These are phyloP conservation scores for Gymnodraco acuticeps DNA, from an alignment of 2,797 vertebrate species.

Conservation along the genomic window DNA sequence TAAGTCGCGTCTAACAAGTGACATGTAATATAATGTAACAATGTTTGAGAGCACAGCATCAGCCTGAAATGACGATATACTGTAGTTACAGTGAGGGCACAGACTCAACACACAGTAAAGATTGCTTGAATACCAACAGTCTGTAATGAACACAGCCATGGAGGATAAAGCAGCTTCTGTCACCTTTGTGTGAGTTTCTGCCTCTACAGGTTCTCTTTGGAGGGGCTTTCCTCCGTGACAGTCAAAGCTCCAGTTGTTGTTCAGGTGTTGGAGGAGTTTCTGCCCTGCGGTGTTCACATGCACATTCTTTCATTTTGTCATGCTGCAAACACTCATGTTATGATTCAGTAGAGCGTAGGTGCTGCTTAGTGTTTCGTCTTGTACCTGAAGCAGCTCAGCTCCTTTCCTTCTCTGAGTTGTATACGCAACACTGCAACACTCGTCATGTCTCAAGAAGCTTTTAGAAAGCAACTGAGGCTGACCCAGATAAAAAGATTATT, in stretches of 20 bases:
- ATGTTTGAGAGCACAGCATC: background rate
- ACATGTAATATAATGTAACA: too few relatives aligned
- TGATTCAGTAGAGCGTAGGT: conserved; percentile 8
- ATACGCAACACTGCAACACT: background rate
- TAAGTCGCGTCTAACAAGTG: too few relatives aligned
- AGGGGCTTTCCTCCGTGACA: conserved; percentile 12
- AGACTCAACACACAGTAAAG: background rate
- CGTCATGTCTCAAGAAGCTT: conserved; percentile 35
- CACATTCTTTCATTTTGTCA: conserved; percentile 34
- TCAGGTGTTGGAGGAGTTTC: conserved; percentile 22
- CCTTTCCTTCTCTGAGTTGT: conserved; percentile 1
- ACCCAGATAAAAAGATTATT: conserved; percentile 52
- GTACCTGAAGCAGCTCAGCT: conserved; percentile 23
- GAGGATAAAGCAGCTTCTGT: conserved; percentile 2
- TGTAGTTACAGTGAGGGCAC: background rate
- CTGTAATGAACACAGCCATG: background rate
- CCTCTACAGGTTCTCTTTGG: background rate
- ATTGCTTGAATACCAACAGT: background rate
- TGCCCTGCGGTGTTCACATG: conserved; percentile 29
- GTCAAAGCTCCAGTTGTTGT: background rate
- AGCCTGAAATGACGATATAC: background rate
- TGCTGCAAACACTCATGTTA: conserved; percentile 41
- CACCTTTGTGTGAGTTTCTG: conserved; percentile 6
- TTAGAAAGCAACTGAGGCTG: conserved; percentile 47
- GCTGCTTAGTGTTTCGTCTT: conserved; percentile 1